phyloP scores from a whole-genome alignment of 2,888 invertebrate genomes.

The Caenorhabditis sinica region DNA sequence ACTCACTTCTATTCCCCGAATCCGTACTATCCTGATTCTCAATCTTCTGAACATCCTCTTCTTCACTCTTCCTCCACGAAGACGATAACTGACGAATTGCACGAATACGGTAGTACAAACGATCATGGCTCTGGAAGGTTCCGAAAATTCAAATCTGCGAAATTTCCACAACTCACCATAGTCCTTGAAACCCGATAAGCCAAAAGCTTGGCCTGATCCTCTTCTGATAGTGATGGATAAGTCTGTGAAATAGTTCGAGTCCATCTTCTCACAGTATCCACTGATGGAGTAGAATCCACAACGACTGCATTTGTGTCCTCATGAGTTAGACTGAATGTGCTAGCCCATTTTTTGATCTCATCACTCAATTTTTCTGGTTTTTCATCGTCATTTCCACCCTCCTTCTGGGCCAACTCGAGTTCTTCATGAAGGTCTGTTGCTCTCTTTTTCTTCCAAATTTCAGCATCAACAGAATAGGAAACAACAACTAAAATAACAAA shows the following conservation, averaged over 20 bases:
- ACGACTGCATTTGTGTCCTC: conserved; percentile 41
- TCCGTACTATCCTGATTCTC: conserved; percentile 55
- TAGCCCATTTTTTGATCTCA: conserved; percentile 68
- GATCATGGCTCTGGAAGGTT: conserved; percentile 84
- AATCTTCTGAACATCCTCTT: conserved; percentile 68
- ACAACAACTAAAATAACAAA: conserved; percentile 86
- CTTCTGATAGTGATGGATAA: conserved; percentile 74
- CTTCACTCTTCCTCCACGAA: conserved; percentile 71
- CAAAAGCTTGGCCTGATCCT: conserved; percentile 84
- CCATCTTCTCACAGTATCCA: conserved; percentile 66
- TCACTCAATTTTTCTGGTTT: conserved; percentile 56
- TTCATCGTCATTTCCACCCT: conserved; percentile 42
- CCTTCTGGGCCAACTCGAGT: conserved; percentile 59
- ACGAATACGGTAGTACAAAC: conserved; percentile 87
- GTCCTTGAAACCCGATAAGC: conserved; percentile 86
- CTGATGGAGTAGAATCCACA: conserved; percentile 62
- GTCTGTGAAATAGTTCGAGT: conserved; percentile 69
- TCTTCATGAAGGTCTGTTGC: conserved; percentile 57
- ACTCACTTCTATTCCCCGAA: conserved; percentile 46
- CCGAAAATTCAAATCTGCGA: background rate
- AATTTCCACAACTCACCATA: conserved; percentile 80
- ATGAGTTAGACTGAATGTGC: conserved; percentile 44
- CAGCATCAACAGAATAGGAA: conserved; percentile 86
- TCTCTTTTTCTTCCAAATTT: conserved; percentile 65
- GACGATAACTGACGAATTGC: conserved; percentile 80